Evolutionary conservation across 2,888 invertebrate species (phyloP).

Genomic region (Andricus quercusramuli): DNA sequence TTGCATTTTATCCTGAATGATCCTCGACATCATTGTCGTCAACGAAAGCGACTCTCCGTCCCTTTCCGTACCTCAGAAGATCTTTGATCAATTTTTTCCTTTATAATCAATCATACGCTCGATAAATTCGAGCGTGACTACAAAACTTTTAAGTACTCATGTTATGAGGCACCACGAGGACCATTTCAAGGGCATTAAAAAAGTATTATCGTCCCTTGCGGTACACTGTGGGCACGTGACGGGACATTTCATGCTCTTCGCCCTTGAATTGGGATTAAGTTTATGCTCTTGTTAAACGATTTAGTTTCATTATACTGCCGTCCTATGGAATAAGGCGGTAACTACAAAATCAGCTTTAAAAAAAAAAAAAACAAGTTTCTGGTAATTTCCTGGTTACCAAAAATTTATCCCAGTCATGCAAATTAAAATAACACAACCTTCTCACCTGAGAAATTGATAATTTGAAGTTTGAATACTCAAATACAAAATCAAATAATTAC

Average conservation of each 20-base stretch:
- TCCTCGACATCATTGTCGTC: slow-evolving; percentile 15
- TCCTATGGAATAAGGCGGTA: no score
- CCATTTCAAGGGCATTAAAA: not conserved
- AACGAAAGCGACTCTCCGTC: slow-evolving; percentile 14
- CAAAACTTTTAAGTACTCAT: not conserved
- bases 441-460: no score
- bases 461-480: no score
- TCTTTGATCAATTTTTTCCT: not conserved
- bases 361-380: no score
- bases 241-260: not conserved
- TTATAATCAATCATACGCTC: not conserved
- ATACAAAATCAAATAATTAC: no score
- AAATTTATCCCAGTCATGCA: no score
- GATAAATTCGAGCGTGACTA: not conserved
- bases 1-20: slow-evolving; percentile 29
- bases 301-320: not conserved
- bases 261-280: not conserved
- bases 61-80: not conserved
- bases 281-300: not conserved
- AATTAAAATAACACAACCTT: no score
- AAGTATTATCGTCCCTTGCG: not conserved
- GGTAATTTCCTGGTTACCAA: no score
- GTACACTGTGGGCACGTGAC: not conserved
- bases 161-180: not conserved
- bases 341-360: no score